phyloP scores from a whole-genome alignment of 2,113 vertebrate genomes.

The cat (Felis catus) region DNA sequence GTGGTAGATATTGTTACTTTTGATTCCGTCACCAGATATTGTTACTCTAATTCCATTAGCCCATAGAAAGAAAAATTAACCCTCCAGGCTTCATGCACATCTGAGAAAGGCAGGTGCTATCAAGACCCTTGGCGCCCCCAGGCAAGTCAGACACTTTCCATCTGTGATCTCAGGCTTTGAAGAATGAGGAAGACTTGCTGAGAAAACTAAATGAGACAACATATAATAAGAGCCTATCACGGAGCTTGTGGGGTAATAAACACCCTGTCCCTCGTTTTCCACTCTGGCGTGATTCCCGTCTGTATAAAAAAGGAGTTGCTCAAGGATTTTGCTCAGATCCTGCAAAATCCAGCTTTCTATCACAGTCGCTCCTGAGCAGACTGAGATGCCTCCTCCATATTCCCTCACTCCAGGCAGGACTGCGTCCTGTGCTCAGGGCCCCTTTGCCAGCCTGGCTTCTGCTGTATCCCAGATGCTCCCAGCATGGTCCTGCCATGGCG shows the following conservation, averaged over 20 bases:
- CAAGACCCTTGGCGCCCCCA: not conserved
- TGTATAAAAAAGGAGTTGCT: not conserved
- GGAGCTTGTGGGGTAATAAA: not conserved
- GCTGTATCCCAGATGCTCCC: accelerated
- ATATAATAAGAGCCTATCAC: not conserved
- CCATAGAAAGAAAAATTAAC: not conserved
- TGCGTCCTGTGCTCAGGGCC: not conserved
- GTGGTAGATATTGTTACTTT: not conserved
- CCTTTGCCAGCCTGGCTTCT: not conserved
- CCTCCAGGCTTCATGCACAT: not conserved
- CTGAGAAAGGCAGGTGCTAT: not conserved
- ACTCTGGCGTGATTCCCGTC: not conserved
- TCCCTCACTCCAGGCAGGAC: not conserved
- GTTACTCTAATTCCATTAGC: not conserved
- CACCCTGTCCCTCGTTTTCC: not conserved
- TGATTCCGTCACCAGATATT: not conserved
- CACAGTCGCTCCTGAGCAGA: not conserved
- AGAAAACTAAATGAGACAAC: not conserved
- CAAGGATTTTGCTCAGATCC: not conserved
- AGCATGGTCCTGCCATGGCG: no score
- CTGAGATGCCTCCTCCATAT: accelerated
- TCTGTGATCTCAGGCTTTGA: not conserved
- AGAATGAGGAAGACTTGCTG: not conserved
- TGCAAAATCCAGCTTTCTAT: no score
- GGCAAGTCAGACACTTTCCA: not conserved